phyloP scores from a whole-genome alignment of 2,797 vertebrate genomes.

The Tauraco hartlaubi region DNA sequence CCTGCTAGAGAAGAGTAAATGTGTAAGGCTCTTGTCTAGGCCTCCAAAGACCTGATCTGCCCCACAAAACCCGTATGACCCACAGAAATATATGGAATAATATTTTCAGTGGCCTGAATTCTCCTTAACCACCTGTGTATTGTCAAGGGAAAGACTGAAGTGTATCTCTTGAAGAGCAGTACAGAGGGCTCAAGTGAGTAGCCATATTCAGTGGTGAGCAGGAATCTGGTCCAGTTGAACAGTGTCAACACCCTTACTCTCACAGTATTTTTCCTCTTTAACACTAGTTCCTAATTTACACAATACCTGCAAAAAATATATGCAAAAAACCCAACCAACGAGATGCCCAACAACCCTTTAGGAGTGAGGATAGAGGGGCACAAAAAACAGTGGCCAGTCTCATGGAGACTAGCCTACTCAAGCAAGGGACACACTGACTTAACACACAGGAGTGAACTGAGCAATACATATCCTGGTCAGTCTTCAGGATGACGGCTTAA shows the following conservation, averaged over 20 bases:
- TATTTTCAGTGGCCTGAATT: background rate
- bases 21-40: background rate
- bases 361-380: background rate
- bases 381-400: background rate
- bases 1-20: background rate
- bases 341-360: background rate
- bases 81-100: background rate
- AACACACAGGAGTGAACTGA: background rate
- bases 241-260: background rate
- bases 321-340: too few relatives aligned
- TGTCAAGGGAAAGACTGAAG: background rate
- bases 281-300: background rate
- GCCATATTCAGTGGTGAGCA: background rate
- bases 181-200: background rate
- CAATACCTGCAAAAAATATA: background rate
- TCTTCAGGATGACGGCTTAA: background rate
- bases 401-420: background rate
- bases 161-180: background rate
- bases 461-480: background rate
- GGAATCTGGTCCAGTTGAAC: background rate
- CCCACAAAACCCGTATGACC: fast-evolving
- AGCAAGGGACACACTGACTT: background rate
- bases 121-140: background rate
- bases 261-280: background rate
- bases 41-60: background rate